Percentiles rank a stretch among this genome's conserved stretches.
Evolutionary conservation across 2,888 invertebrate species (phyloP).

Genomic region (Trileptium ribeirensis): DNA sequence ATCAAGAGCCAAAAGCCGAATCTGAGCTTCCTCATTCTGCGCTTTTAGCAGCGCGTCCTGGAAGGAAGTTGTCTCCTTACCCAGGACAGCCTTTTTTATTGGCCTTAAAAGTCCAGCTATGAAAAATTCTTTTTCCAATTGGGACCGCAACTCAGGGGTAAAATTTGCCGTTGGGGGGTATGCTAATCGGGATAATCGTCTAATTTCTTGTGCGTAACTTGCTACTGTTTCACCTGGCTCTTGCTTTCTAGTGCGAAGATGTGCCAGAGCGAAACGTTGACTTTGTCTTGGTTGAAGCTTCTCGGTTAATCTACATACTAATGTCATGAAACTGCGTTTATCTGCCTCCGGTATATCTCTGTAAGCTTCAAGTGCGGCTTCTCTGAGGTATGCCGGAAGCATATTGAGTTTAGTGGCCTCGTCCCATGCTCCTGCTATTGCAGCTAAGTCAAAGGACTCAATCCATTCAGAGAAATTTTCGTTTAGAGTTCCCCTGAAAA

Average conservation of each 20-base stretch:
- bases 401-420: neutral
- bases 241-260: neutral
- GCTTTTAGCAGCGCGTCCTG: too few species aligned
- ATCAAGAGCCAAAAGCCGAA: too few species aligned
- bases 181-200: neutral
- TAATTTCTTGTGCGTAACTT: neutral
- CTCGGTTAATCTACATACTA: neutral
- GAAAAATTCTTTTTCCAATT: too few species aligned
- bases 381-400: too few species aligned
- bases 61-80: too few species aligned
- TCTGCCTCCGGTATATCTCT: neutral
- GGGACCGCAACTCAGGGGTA: too few species aligned
- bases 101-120: too few species aligned
- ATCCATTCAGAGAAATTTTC: neutral
- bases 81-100: too few species aligned
- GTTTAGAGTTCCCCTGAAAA: neutral
- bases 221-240: too few species aligned
- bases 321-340: neutral
- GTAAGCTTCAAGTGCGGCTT: neutral
- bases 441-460: too few species aligned
- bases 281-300: neutral
- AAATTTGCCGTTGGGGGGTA: too few species aligned
- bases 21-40: too few species aligned
- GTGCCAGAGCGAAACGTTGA: neutral
- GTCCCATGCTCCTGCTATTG: neutral